These are phyloP conservation scores for Progne subis DNA, from an alignment of 2,113 vertebrate genomes.

Conservation along the genomic window DNA sequence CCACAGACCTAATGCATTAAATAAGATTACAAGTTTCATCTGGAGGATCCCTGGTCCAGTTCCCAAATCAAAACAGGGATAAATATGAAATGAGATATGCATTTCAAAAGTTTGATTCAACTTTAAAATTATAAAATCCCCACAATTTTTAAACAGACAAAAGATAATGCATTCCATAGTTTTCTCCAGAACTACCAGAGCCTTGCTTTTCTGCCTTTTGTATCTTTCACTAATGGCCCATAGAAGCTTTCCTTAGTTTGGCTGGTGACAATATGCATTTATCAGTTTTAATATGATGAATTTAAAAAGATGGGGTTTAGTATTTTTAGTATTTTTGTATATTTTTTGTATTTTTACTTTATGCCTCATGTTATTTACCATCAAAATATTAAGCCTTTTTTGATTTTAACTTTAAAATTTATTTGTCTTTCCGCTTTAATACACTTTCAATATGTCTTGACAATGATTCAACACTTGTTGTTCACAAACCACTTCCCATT, in stretches of 20 bases:
- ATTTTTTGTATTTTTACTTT: neutral
- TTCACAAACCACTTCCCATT: neutral
- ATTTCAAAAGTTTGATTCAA: neutral
- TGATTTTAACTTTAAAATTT: neutral
- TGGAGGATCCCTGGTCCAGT: neutral
- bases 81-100: neutral
- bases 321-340: neutral
- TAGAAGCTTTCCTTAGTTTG: neutral
- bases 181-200: neutral
- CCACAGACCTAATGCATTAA: neutral
- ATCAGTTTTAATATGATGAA: neutral
- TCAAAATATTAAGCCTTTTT: neutral
- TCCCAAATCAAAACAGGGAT: neutral
- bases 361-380: neutral
- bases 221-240: neutral
- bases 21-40: neutral
- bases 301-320: neutral
- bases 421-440: neutral
- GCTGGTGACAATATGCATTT: neutral
- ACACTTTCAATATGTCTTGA: neutral
- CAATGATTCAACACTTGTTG: neutral
- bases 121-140: rapidly evolving
- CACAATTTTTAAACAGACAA: neutral
- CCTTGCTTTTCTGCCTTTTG: neutral
- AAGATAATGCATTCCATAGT: neutral